phyloP scores from a whole-genome alignment of 2,888 invertebrate species.

The Branchipolynoe longqiensis region DNA sequence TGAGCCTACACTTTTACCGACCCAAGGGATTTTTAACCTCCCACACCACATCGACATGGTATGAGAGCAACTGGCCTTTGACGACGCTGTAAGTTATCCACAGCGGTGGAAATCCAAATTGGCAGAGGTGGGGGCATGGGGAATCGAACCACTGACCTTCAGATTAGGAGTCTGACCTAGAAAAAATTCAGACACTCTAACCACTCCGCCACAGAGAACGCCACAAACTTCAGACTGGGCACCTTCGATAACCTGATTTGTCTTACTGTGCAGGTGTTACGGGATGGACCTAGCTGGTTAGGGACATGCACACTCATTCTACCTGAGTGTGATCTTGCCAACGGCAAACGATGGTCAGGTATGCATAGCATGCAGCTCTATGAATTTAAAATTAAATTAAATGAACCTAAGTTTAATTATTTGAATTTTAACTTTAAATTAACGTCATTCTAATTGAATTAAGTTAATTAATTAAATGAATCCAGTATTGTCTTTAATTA shows the following conservation, averaged over 20 bases:
- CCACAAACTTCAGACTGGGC: too few relatives aligned
- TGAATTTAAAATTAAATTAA: neutral
- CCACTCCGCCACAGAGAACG: too few relatives aligned
- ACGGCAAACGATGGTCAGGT: constrained; percentile 11
- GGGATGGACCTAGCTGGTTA: neutral
- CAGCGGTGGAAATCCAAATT: too few relatives aligned
- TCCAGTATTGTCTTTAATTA: neutral
- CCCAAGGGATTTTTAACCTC: too few relatives aligned
- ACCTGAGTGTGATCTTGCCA: constrained; percentile 1
- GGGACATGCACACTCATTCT: neutral
- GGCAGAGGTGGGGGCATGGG: too few relatives aligned
- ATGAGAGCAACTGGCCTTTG: too few relatives aligned
- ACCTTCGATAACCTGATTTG: neutral
- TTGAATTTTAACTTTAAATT: neutral
- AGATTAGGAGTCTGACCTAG: too few relatives aligned
- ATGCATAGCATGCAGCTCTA: neutral
- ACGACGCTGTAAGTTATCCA: too few relatives aligned
- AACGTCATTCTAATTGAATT: neutral
- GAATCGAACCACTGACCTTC: too few relatives aligned
- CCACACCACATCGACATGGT: too few relatives aligned
- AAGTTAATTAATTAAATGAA: neutral
- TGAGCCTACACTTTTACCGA: too few relatives aligned
- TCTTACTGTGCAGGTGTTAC: neutral
- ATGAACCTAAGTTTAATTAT: neutral
- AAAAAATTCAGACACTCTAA: too few relatives aligned